These are phyloP conservation scores for Bergia sp. DNA, from an alignment of 92 coral and sea anemone species.

Conservation along the genomic window DNA sequence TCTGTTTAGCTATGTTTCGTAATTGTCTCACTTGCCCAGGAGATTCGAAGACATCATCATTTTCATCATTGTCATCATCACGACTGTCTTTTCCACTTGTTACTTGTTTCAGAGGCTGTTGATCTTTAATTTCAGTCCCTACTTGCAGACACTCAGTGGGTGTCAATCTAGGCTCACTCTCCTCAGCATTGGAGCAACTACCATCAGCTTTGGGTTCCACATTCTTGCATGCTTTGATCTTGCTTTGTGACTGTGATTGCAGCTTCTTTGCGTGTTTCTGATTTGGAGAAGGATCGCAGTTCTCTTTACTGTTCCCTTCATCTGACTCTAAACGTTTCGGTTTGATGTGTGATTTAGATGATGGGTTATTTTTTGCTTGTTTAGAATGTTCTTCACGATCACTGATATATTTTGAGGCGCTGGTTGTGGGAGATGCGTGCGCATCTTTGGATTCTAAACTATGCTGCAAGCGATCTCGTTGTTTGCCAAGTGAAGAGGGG, in stretches of 20 bases:
- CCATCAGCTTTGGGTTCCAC: not conserved
- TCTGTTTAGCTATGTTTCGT: not conserved
- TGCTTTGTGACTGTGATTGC: not conserved
- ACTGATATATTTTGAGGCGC: not conserved
- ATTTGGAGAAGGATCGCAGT: conserved; percentile 35
- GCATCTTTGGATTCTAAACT: not conserved
- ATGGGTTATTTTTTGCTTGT: not conserved
- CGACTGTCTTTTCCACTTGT: not conserved
- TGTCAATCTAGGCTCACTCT: not conserved
- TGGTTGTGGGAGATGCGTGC: not conserved
- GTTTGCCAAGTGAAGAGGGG: not conserved
- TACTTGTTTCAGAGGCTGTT: not conserved
- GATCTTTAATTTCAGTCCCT: not conserved
- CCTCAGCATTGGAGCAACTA: not conserved
- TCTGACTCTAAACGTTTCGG: conserved; percentile 16
- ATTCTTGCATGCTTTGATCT: not conserved
- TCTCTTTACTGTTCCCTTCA: conserved; percentile 53
- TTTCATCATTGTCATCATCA: not conserved
- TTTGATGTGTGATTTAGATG: not conserved
- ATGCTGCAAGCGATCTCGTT: not conserved
- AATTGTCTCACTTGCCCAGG: not conserved
- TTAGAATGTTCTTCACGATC: conserved; percentile 1
- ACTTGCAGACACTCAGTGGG: not conserved
- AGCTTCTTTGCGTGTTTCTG: not conserved
- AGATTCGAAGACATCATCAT: conserved; percentile 5